phyloP scores from a whole-genome alignment of 2,888 invertebrate genomes.

The Andrena minutula region DNA sequence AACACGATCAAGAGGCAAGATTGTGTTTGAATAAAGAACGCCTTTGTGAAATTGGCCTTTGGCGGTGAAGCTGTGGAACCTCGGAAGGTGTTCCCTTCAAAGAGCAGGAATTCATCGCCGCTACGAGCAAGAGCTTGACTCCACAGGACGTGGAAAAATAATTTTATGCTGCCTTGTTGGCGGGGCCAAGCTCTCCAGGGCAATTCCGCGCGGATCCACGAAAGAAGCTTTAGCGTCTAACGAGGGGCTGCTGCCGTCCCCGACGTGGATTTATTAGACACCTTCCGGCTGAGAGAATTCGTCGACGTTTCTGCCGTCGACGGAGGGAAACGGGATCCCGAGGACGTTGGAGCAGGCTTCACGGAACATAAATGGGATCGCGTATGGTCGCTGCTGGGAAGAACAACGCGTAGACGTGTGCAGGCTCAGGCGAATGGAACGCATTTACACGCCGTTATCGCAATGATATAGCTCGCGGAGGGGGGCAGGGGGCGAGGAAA shows the following conservation, averaged over 20 bases:
- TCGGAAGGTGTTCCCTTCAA: not conserved
- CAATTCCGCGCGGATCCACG: slow-evolving; percentile 16
- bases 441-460: slow-evolving; percentile 65
- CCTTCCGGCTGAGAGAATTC: slow-evolving; percentile 58
- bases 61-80: no score
- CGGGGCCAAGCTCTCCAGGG: not conserved
- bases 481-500: slow-evolving; percentile 37
- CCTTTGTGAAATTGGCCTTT: no score
- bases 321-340: slow-evolving; percentile 26
- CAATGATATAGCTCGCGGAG: slow-evolving; percentile 46
- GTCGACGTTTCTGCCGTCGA: slow-evolving; percentile 51
- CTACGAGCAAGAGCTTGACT: not conserved
- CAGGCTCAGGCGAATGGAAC: slow-evolving; percentile 25
- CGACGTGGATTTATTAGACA: slow-evolving; percentile 63
- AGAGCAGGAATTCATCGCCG: not conserved
- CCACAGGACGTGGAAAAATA: slow-evolving; percentile 24
- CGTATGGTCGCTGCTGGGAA: slow-evolving; percentile 38
- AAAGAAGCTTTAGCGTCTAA: slow-evolving; percentile 53
- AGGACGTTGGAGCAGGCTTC: slow-evolving; percentile 35
- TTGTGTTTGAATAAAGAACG: no score
- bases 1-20: no score
- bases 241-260: slow-evolving; percentile 55
- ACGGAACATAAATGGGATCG: slow-evolving; percentile 50
- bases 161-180: slow-evolving; percentile 22
- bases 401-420: slow-evolving; percentile 42